Evolutionary conservation across 37 sponge, comb jelly and placozoan species (phyloP), one percentile per base, ranked within the genome.

Genomic region (Aphrocallistes beatrix): DNA sequence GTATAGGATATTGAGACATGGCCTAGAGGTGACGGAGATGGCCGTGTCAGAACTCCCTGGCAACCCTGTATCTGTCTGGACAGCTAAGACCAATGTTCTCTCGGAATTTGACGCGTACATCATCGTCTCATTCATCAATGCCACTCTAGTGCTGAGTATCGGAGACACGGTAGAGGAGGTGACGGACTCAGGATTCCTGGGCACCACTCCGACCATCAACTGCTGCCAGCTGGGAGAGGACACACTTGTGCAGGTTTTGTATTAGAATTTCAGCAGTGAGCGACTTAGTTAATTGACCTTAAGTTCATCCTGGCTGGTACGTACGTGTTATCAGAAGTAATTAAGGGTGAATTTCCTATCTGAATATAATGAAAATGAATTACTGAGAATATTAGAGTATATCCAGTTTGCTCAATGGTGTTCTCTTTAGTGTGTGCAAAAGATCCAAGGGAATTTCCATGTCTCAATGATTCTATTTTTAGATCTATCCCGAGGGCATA

Each of bases 161-260:
- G 99, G 99, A 3, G 99, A 98, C 86, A 98, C 96, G 0, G 99
- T 98, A 0, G 99, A 98, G 85, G 99, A 98, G 82, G 96, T 98
- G 0, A 95, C 99, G 0, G 96, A 98, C 81, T 92, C 94, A 17
- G 99, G 99, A 19, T 98, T 95, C 89, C 88, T 98, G 8, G 99
- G 99, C 17, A 98, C 96, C 39, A 92, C 96, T 21, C 99, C 99
- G 39, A 98, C 99, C 23, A 60, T 98, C 23, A 87, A 92, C 19
- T 95, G 96, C 83, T 91, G 90, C 37, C 88, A 91, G 39, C 90
- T 98, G 1, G 99, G 99, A 34, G 97, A 98, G 0, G 96, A 98
- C 81, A 96, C 99, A 9, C 88, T 98, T 3, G 85, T 98, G 0
- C 99, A 98, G 91, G 95, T 94, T n/a, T n/a, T n/a, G n/a, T n/a